These are phyloP conservation scores for Ptychodera flava DNA, from an alignment of 35 echinoderm and acorn worm genomes.

Conservation along the genomic window DNA sequence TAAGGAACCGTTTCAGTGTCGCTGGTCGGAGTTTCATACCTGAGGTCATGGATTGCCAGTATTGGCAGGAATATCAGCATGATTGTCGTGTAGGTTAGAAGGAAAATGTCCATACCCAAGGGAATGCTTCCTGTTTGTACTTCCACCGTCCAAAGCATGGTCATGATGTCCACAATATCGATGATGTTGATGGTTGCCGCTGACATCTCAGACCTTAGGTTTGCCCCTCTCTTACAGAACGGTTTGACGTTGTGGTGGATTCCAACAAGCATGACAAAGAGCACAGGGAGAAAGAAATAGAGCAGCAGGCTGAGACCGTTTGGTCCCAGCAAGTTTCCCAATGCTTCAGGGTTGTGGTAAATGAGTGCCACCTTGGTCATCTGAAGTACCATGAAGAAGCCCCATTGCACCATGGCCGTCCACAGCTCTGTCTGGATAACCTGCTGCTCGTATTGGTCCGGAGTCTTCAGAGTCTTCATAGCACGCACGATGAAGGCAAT, in stretches of 20 bases:
- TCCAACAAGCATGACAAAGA: background rate
- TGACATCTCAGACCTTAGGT: background rate
- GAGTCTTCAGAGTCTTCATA: background rate
- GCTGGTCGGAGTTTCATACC: background rate
- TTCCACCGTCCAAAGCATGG: background rate
- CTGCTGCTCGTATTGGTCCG: background rate
- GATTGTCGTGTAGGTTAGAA: background rate
- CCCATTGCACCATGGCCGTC: background rate
- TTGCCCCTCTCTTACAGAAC: background rate
- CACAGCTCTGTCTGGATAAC: background rate
- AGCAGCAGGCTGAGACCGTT: background rate
- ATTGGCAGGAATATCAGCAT: background rate
- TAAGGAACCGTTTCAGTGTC: background rate
- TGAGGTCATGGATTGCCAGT: background rate
- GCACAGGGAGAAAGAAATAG: background rate
- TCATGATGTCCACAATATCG: background rate
- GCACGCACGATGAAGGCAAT: background rate
- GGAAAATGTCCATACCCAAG: background rate
- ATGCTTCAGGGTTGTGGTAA: background rate
- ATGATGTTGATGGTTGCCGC: background rate
- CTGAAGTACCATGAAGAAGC: background rate
- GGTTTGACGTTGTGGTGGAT: background rate
- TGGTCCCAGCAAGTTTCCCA: background rate
- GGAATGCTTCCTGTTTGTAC: background rate
- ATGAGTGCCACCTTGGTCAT: background rate